Percentiles rank a stretch among this genome's conserved stretches.
Evolutionary conservation across 2,113 vertebrate species (phyloP).

Genomic region (Pimephales promelas): DNA sequence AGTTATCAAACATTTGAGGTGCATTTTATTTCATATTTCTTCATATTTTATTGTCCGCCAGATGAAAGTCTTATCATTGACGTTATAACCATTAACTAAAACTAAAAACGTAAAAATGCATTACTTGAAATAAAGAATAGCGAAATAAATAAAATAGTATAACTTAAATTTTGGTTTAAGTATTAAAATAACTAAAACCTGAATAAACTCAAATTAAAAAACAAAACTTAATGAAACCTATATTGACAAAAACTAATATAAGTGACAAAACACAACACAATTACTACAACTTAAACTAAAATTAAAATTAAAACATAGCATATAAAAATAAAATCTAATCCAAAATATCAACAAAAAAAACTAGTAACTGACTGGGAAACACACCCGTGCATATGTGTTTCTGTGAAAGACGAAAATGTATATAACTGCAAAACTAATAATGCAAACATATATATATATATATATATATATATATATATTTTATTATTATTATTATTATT

Average conservation of each 20-base stretch:
- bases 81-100: background rate
- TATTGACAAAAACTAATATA: background rate
- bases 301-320: background rate
- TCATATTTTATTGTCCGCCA: background rate
- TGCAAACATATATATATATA: background rate
- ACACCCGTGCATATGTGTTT: too few relatives aligned
- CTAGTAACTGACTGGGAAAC: background rate
- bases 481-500: too few relatives aligned
- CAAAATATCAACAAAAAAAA: background rate
- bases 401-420: background rate
- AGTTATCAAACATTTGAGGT: background rate
- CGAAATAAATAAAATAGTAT: too few relatives aligned
- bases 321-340: background rate
- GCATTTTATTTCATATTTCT: background rate
- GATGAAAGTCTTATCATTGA: background rate
- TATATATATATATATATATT: too few relatives aligned
- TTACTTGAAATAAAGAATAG: background rate
- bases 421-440: background rate
- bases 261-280: background rate
- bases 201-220: background rate
- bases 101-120: background rate
- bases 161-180: too few relatives aligned
- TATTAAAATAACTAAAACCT: background rate
- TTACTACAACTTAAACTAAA: background rate
- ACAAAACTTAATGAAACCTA: background rate